Evolutionary conservation across 2,797 vertebrate species (phyloP), one percentile per base, ranked within the genome.

Genomic region (Platyrinchus mystaceus): DNA sequence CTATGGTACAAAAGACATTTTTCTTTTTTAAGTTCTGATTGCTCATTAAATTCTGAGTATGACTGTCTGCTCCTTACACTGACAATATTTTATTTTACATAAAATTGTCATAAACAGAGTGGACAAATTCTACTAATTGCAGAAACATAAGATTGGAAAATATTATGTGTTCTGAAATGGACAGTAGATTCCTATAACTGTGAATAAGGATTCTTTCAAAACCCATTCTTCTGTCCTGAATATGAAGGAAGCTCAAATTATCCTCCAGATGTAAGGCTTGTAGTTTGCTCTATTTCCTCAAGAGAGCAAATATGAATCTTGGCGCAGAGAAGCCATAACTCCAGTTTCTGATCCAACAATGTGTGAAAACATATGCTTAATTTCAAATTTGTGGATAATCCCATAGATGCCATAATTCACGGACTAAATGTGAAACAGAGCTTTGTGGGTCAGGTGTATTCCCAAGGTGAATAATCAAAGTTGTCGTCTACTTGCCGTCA

Each of bases 361-460:
- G 1, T 88, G 28, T 49, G 49, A 78, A 94, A 90, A 56, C 44
- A 82, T 74, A 79, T 90, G 67, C 53, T 87, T 90, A 83, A 87
- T 73, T 87, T 92, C 78, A 90, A 39, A 47, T 7, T 76, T 87
- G 36, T 79, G 36, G 89, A 84, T 56, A 82, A 79, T 76, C 36
- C 59, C 70, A 79, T 34, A 66, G 66, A 90, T 75, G 28, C 26
- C 36, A 39, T 32, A 79, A 37, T 43, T 95, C 86, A 90, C 0
- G 0, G 32, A 43, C 52, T 76, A 71, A 70, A 87, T 82, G 26
- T 53, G 43, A 59, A 93, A 49, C 28, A 37, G 2, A 46, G 44
- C 18, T 96, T 93, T 89, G 60, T 56, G 49, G 44, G 60, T 92
- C 77, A 94, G 69, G 63, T 87, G 39, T 79, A 73, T 89, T 82